Conservation (phyloP, 2,797 vertebrate genomes). For the Pteronotus mesoamericanus region DNA sequence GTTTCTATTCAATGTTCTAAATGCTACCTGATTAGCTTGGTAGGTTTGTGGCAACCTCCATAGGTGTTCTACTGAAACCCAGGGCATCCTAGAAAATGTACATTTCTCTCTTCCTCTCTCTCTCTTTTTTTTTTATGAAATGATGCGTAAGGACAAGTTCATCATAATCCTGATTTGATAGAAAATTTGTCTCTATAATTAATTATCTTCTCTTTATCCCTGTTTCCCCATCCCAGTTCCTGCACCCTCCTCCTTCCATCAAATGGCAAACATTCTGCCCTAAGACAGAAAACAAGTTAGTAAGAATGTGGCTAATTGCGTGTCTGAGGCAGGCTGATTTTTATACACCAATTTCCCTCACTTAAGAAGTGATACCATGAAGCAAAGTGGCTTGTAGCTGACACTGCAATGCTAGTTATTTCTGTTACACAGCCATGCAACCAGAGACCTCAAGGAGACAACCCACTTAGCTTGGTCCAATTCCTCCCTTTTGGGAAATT, state of each 20-base stretch:
- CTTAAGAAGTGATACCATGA: neutral
- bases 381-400: neutral
- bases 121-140: slow-evolving; percentile 30
- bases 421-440: neutral
- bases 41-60: neutral
- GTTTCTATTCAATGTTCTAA: neutral
- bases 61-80: neutral
- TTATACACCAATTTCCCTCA: neutral
- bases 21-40: neutral
- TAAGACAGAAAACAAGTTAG: neutral
- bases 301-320: neutral
- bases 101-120: neutral
- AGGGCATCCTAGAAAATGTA: neutral
- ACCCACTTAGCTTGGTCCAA: neutral
- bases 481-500: neutral
- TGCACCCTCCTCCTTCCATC: neutral
- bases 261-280: neutral
- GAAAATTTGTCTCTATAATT: neutral
- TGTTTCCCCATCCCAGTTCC: neutral
- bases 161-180: neutral
- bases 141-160: neutral
- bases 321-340: neutral
- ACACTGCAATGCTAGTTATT: neutral
- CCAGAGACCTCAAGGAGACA: neutral
- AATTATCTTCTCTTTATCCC: neutral